Base-by-base conservation (phyloP, 2,113 vertebrate species). In the Gallinago undulata region DNA sequence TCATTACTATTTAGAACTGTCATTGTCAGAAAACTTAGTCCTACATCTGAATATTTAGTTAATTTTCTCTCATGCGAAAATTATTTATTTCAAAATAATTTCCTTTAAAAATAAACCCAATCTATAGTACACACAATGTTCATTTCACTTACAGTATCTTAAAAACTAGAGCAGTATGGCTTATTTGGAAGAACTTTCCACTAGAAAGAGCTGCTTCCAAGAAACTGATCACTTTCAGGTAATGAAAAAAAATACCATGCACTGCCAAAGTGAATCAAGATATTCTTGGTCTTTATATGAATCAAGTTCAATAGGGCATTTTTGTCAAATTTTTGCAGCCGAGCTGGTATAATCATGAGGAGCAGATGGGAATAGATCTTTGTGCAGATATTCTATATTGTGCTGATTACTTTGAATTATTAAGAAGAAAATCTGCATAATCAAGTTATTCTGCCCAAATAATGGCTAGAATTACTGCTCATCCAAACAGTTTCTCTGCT, bases 331-430 rank as follows among this genome's bases (percentile, higher is more conserved):
- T 89, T 90, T 90, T 75, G 66, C 51, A 69, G 30, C 6, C 53
- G 85, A 45, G 24, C 37, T 90, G 50, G 28, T 83, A 67, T 43
- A 78, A 96, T 47, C 48, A 57, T 55, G 22, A 81, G 39, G 41
- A 96, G 60, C 78, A 96, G 80, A 87, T 77, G 69, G 63, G 39
- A 75, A 25, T 56, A 83, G 56, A 97, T 88, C 41, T 92, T 91
- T 39, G n/a, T 89, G 76, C 35, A 86, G 56, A 69, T 95, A 69
- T 64, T 96, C n/a, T 67, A 19, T 80, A 67, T 80, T 90, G 39
- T 90, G 37, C n/a, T 92, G 63, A 87, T 74, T 85, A 53, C 18
- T 48, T 27, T 88, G 64, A 93, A 73, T 64, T 95, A 83, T 83
- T 69, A 94, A 92, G 87, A 97, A 94, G 64, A 69, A 73, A 73